Evolutionary conservation across 1,140 invertebrate species (phyloP).

Genomic region (Cotesia chilonis): DNA sequence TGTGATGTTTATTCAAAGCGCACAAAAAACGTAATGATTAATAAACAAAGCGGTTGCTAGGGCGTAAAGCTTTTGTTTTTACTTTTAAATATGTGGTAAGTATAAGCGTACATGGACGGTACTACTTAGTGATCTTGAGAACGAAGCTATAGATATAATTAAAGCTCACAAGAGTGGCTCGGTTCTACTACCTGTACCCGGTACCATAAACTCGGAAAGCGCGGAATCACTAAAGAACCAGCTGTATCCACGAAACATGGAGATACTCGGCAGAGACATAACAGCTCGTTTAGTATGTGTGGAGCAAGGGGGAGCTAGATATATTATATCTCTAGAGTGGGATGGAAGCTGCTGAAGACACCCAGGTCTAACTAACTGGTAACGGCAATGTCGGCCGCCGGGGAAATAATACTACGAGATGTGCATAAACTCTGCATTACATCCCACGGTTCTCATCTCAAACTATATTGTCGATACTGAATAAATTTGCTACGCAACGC

Average conservation of each 20-base stretch:
- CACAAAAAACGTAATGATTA: too few relatives aligned
- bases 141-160: too few relatives aligned
- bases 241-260: not conserved
- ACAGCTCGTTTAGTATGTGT: not conserved
- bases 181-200: slow-evolving; percentile 35
- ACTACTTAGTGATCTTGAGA: too few relatives aligned
- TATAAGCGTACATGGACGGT: too few relatives aligned
- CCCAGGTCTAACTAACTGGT: not conserved
- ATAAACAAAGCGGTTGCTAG: too few relatives aligned
- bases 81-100: too few relatives aligned
- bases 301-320: not conserved
- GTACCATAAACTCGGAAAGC: slow-evolving; percentile 31
- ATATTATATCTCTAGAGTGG: not conserved
- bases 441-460: slow-evolving; percentile 51
- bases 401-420: slow-evolving; percentile 63
- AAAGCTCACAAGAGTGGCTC: slow-evolving; percentile 60
- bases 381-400: slow-evolving; percentile 55
- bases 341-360: not conserved
- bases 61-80: too few relatives aligned
- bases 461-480: slow-evolving; percentile 17
- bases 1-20: too few relatives aligned
- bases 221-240: slow-evolving; percentile 9
- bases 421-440: slow-evolving; percentile 63
- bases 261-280: not conserved
- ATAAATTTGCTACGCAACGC: slow-evolving; percentile 12